Percentiles rank a stretch among this genome's conserved stretches.
Evolutionary conservation across 2,888 invertebrate genomes (phyloP).

Genomic region (Perizoma flavofasciatum): DNA sequence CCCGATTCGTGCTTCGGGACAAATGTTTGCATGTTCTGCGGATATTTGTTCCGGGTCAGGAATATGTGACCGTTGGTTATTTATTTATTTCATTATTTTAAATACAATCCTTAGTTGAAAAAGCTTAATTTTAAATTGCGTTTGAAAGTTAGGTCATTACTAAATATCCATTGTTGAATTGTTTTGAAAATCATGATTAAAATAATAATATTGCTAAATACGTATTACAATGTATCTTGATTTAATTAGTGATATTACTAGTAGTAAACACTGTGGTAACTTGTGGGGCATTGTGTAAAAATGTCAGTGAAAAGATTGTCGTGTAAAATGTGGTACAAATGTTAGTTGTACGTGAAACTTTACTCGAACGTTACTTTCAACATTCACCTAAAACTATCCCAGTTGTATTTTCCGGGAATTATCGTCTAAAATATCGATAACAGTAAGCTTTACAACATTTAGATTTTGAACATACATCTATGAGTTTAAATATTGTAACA

Average conservation of each 20-base stretch:
- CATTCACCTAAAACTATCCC: conserved; percentile 11
- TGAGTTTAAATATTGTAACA: conserved; percentile 21
- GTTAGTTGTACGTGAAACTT: conserved; percentile 25
- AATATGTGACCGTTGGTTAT: too few relatives aligned
- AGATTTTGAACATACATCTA: conserved; percentile 18
- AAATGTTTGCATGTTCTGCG: too few relatives aligned
- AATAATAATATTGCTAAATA: too few relatives aligned
- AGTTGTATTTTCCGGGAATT: background rate
- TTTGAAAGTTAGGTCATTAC: too few relatives aligned
- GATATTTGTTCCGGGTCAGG: too few relatives aligned
- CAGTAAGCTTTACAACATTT: conserved; percentile 21
- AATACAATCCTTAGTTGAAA: too few relatives aligned
- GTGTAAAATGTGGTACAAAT: conserved; percentile 19
- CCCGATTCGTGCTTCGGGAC: too few relatives aligned
- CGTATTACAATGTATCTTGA: too few relatives aligned
- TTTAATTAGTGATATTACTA: background rate
- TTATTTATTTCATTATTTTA: too few relatives aligned
- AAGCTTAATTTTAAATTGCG: too few relatives aligned
- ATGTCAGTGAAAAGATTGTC: conserved; percentile 4
- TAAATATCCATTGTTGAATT: too few relatives aligned
- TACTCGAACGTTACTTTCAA: background rate
- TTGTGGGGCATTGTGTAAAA: conserved; percentile 14
- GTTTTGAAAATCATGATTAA: too few relatives aligned
- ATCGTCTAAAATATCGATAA: conserved; percentile 11
- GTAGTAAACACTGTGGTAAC: conserved; percentile 5